Percentiles rank a stretch among this genome's conserved stretches.
Evolutionary conservation across 2,797 vertebrate species (phyloP).

Genomic region (Clamator glandarius): DNA sequence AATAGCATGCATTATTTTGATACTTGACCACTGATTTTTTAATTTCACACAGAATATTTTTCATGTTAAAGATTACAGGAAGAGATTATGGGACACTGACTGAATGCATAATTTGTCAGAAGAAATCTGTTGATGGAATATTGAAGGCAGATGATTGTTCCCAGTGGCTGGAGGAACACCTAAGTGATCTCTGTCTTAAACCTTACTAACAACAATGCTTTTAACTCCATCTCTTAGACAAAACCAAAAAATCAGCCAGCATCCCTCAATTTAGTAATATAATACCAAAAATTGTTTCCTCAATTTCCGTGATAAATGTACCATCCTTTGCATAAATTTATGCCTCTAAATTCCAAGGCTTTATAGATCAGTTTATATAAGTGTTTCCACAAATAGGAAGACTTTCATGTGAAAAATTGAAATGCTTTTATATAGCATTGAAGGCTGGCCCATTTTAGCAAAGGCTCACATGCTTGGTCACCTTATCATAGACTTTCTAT

Average conservation of each 20-base stretch:
- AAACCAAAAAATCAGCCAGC: slow-evolving; percentile 22
- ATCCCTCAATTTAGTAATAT: neutral
- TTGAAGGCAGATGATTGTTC: neutral
- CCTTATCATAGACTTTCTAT: neutral
- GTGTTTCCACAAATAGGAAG: neutral
- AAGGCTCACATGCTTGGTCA: neutral
- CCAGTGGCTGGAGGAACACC: neutral
- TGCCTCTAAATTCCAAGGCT: neutral
- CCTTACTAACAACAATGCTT: neutral
- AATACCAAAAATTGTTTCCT: neutral
- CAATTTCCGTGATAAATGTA: neutral
- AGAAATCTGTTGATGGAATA: neutral
- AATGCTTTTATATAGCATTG: neutral
- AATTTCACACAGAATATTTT: slow-evolving; percentile 1
- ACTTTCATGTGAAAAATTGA: neutral
- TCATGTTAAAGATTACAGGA: neutral
- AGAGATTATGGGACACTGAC: neutral
- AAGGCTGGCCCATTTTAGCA: neutral
- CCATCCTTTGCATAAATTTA: neutral
- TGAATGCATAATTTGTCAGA: slow-evolving; percentile 39
- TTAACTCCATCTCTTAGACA: slow-evolving; percentile 12
- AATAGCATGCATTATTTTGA: neutral
- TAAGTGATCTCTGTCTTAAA: slow-evolving; percentile 23
- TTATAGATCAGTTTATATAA: neutral
- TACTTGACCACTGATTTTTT: neutral